Evolutionary conservation across 2,797 vertebrate genomes (phyloP), one percentile per base, ranked within the genome.

Genomic region (Mionectes olivaceus): DNA sequence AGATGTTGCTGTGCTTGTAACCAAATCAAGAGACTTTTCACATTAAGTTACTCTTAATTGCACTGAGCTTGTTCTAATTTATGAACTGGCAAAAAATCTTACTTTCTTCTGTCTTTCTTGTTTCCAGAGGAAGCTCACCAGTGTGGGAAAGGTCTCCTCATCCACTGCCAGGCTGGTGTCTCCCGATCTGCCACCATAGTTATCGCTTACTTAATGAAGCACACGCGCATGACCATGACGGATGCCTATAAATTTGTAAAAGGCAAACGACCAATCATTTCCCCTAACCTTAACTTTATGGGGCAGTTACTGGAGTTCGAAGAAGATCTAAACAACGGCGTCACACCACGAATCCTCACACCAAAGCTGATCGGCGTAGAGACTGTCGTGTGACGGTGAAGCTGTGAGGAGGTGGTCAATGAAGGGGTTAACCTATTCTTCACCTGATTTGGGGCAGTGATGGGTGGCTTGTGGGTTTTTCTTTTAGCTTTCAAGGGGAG

Each of bases 251-350:
- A 99, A 97, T 99, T 99, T 55, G 99, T 99, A 85, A 99, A 99
- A 98, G 98, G 99, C 97, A 99, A 99, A 91, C 98, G 99, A 98
- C 99, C 99, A 97, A 99, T 99, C 96, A 99, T 99, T 97, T 99
- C 99, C 73, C 99, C 99, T 9, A 99, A 99, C 97, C 99, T 99
- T 97, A 99, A 99, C 98, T 99, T 99, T 97, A 99, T 99, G 99
- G 99, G 99, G 95, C 99, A 99, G 96, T 98, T 99, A 96, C 96
- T 99, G 97, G 99, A 99, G 98, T 99, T 99, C 0, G 99, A 99
- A 97, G 99, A 99, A 97, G 99, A 99, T 97, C 98, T 99, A 59
- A 99, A 99, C 98, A 99, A 98, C 1, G 99, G 99, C 21, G 97
- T 99, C 92, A 99, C 99, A 19, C 99, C 99, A 0, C 98, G 99